phyloP scores from a whole-genome alignment of 2,797 vertebrate species.

The Urosaurus nigricauda region DNA sequence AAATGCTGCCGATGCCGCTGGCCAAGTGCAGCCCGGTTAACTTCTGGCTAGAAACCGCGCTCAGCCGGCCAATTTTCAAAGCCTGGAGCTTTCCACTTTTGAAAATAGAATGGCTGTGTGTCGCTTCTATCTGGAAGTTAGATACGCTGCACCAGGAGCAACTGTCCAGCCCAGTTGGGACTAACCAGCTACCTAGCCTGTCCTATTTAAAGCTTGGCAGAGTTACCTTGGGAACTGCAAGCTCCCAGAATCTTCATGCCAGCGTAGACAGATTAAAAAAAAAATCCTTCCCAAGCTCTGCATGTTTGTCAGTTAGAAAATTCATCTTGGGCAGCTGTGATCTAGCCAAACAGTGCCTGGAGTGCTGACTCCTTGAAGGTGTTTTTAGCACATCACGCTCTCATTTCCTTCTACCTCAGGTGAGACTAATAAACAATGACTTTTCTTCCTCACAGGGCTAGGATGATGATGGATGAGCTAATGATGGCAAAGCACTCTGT shows the following conservation, averaged over 20 bases:
- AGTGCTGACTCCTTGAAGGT: background rate
- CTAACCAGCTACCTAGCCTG: background rate
- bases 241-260: no score
- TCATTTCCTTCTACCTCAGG: background rate
- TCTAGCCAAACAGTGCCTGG: background rate
- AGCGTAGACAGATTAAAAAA: no score
- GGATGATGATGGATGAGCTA: conserved; percentile 29
- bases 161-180: background rate
- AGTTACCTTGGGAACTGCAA: background rate
- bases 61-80: no score
- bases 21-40: no score
- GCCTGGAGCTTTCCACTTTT: no score
- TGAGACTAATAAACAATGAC: conserved; percentile 12
- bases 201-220: no score
- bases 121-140: no score
- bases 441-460: conserved; percentile 25
- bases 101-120: no score
- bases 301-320: background rate
- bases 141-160: background rate
- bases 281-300: no score
- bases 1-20: no score
- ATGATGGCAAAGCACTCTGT: conserved; percentile 17
- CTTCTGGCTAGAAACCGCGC: no score
- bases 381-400: background rate
- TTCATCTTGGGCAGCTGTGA: background rate